phyloP scores from a whole-genome alignment of 1,140 invertebrate genomes.

The Habropoda laboriosa region DNA sequence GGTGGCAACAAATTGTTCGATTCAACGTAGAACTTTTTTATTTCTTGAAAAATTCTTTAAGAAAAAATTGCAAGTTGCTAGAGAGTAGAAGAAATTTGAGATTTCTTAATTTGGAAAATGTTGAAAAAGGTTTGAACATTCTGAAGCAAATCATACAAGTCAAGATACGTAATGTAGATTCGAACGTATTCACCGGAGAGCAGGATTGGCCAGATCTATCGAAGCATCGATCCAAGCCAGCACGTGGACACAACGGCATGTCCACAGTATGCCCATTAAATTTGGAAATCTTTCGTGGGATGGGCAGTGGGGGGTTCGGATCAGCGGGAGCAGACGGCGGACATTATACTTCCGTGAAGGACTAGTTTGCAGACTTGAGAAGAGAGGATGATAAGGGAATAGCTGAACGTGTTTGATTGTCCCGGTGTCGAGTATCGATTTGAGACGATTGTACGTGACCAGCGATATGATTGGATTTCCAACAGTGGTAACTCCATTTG shows the following conservation, averaged over 20 bases:
- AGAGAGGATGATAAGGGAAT: constrained; percentile 44
- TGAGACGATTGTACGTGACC: constrained; percentile 54
- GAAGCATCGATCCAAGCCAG: background rate
- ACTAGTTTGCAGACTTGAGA: constrained; percentile 30
- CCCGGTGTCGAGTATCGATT: constrained; percentile 67
- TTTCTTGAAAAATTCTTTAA: too few species aligned
- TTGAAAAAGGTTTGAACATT: too few species aligned
- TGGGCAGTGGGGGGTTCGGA: background rate
- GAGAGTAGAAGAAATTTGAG: too few species aligned
- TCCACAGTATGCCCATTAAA: constrained; percentile 4
- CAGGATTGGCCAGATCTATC: background rate
- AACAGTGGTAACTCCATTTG: constrained; percentile 56
- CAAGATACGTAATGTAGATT: background rate
- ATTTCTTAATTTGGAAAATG: background rate
- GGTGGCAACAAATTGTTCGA: too few species aligned
- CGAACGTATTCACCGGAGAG: background rate
- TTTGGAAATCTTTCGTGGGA: constrained; percentile 16
- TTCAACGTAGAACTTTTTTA: too few species aligned
- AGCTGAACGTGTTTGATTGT: constrained; percentile 63
- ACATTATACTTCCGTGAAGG: constrained; percentile 23
- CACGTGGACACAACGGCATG: too few species aligned
- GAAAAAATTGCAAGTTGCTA: too few species aligned
- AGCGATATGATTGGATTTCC: constrained; percentile 63
- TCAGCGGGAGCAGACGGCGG: background rate
- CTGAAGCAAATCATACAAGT: too few species aligned